Evolutionary conservation across 2,888 invertebrate species (phyloP).

Genomic region (Eupithecia inturbata): DNA sequence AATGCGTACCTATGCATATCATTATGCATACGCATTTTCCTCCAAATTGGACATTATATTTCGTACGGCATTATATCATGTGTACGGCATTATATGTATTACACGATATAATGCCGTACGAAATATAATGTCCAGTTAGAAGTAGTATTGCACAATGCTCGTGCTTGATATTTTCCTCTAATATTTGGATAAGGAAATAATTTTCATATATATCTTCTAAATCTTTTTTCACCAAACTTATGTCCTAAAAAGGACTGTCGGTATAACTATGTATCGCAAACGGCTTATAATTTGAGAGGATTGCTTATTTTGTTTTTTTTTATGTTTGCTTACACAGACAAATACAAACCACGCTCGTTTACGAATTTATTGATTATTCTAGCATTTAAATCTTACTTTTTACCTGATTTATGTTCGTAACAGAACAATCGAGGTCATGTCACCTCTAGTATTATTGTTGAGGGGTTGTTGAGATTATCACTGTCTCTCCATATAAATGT

Average conservation of each 20-base stretch:
- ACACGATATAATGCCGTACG: conserved; percentile 33
- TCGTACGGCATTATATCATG: too few relatives aligned
- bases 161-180: neutral
- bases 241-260: neutral
- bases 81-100: too few relatives aligned
- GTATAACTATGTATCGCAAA: neutral
- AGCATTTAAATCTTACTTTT: neutral
- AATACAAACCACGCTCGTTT: too few relatives aligned
- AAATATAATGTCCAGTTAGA: conserved; percentile 22
- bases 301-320: neutral
- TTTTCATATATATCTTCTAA: neutral
- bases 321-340: too few relatives aligned
- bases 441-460: neutral
- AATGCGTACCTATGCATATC: too few relatives aligned
- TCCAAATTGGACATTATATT: too few relatives aligned
- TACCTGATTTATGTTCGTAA: neutral
- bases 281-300: neutral
- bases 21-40: too few relatives aligned
- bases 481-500: neutral
- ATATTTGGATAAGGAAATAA: neutral
- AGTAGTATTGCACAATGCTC: neutral
- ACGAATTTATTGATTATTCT: too few relatives aligned
- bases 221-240: neutral
- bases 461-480: neutral
- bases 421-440: neutral